Percentiles rank a stretch among this genome's conserved stretches.
Conservation (phyloP, 2,113 vertebrate genomes). For the human (Homo sapiens) region DNA sequence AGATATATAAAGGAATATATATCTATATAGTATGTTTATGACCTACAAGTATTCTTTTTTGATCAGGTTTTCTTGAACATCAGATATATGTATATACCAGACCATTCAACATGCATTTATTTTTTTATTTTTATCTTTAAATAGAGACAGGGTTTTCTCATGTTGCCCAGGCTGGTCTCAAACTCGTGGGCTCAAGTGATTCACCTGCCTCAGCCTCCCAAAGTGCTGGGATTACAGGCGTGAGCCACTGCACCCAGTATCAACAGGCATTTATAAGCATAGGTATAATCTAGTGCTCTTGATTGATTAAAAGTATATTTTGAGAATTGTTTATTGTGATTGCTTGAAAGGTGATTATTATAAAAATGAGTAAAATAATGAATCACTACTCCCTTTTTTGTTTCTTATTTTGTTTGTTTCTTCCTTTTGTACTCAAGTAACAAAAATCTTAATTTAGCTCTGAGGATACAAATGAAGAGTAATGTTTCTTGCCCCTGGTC, state of each 20-base stretch:
- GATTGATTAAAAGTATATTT: background rate
- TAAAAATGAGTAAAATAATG: background rate
- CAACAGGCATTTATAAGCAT: background rate
- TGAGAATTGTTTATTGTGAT: background rate
- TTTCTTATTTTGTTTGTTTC: background rate
- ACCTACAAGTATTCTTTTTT: background rate
- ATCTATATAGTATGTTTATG: background rate
- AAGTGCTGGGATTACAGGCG: too few relatives aligned
- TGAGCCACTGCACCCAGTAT: too few relatives aligned
- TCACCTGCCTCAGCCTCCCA: too few relatives aligned
- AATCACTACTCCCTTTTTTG: rapidly evolving
- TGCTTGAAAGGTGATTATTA: background rate
- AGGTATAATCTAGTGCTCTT: background rate
- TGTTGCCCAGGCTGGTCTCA: too few relatives aligned
- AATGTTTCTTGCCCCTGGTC: rapidly evolving
- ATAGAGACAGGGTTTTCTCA: too few relatives aligned
- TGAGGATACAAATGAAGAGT: background rate
- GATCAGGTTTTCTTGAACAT: background rate
- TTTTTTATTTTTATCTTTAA: too few relatives aligned
- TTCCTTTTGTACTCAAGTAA: background rate
- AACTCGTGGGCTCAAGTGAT: too few relatives aligned
- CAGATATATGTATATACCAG: background rate
- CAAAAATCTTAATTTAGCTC: background rate
- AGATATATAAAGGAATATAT: background rate
- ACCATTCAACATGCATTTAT: background rate